Evolutionary conservation across 2,113 vertebrate genomes (phyloP).

Genomic region (Picathartes gymnocephalus): DNA sequence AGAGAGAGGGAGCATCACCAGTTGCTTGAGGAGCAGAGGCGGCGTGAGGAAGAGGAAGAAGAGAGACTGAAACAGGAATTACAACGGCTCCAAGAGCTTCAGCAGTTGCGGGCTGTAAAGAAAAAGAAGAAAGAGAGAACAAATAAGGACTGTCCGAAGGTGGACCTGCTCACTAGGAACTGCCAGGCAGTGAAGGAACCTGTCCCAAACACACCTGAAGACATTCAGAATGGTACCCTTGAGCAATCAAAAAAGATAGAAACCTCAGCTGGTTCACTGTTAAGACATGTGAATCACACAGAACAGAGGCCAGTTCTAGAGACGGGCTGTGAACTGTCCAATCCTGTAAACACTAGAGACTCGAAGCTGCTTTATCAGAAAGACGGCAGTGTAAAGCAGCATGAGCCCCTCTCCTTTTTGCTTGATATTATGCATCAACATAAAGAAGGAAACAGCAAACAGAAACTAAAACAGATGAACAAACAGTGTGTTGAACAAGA

Average conservation of each 20-base stretch:
- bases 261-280: slow-evolving; percentile 68
- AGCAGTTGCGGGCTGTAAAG: slow-evolving; percentile 83
- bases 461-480: slow-evolving; percentile 74
- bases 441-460: slow-evolving; percentile 72
- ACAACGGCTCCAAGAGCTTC: slow-evolving; percentile 86
- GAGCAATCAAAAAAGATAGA: slow-evolving; percentile 80
- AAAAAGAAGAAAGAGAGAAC: slow-evolving; percentile 94
- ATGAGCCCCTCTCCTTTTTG: slow-evolving; percentile 73
- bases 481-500: slow-evolving; percentile 61
- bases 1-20: slow-evolving; percentile 83
- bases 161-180: slow-evolving; percentile 66
- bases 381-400: slow-evolving; percentile 71
- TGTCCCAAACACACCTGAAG: slow-evolving; percentile 73
- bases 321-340: background rate
- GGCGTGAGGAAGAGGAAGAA: slow-evolving; percentile 77
- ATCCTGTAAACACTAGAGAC: slow-evolving; percentile 59
- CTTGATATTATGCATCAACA: slow-evolving; percentile 76
- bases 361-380: slow-evolving; percentile 68
- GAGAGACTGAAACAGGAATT: slow-evolving; percentile 85
- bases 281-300: slow-evolving; percentile 50
- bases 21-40: slow-evolving; percentile 77
- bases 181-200: slow-evolving; percentile 79
- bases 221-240: slow-evolving; percentile 82
- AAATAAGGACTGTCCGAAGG: slow-evolving; percentile 76
- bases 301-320: slow-evolving; percentile 46